A percentile compares a stretch with the other conserved stretches of the same genome.
Conservation (phyloP, 2,888 invertebrate genomes). For the Cataglyphis livida region DNA sequence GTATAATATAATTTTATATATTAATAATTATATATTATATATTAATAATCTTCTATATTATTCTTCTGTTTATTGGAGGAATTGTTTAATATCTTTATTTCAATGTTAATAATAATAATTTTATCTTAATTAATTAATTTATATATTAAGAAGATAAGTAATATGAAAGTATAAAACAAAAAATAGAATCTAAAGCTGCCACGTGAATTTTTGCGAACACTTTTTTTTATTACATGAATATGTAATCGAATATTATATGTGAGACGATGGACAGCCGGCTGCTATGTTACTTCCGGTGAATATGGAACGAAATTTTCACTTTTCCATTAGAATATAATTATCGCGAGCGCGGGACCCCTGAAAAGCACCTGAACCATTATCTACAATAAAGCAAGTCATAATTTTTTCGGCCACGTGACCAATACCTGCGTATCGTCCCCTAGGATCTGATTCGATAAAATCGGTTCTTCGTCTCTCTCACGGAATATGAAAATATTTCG, state of each 20-base stretch:
- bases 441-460: constrained; percentile 69
- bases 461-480: constrained; percentile 58
- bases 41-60: neutral
- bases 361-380: constrained; percentile 68
- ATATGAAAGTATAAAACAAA: neutral
- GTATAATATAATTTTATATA: neutral
- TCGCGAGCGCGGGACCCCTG: constrained; percentile 49
- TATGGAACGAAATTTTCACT: constrained; percentile 70
- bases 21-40: neutral
- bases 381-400: constrained; percentile 75
- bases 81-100: neutral
- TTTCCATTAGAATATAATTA: constrained; percentile 76
- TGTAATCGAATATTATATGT: constrained; percentile 14
- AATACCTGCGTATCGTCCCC: constrained; percentile 67
- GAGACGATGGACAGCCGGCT: constrained; percentile 18
- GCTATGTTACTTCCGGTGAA: constrained; percentile 67
- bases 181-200: neutral
- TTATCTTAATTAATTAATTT: neutral
- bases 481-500: constrained; percentile 44
- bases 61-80: too few relatives aligned
- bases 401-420: constrained; percentile 78
- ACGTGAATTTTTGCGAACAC: neutral
- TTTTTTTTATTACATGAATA: constrained; percentile 5
- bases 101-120: neutral
- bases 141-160: neutral